A percentile compares a stretch with the other conserved stretches of the same genome.
Conservation (phyloP, 1,140 invertebrate species). For the Cydia strobilella region DNA sequence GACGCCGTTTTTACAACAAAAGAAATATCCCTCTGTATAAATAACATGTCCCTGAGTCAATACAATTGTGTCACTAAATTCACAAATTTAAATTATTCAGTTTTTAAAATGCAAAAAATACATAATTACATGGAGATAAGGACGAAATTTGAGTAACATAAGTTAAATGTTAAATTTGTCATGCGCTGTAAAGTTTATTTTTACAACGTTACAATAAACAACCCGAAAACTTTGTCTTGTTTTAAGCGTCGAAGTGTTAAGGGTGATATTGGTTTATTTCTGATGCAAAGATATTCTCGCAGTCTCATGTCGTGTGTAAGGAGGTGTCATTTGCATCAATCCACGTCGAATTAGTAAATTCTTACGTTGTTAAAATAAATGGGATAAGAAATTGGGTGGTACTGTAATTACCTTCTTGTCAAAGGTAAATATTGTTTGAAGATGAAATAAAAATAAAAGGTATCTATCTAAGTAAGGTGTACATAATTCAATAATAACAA, state of each 20-base stretch:
- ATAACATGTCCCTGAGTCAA: conserved; percentile 53
- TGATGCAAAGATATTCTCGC: conserved; percentile 34
- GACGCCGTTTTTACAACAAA: conserved; percentile 24
- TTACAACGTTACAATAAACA: conserved; percentile 36
- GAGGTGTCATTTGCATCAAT: conserved; percentile 75
- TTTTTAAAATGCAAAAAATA: not conserved
- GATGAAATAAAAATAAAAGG: too few relatives aligned
- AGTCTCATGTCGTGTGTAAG: conserved; percentile 44
- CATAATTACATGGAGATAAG: not conserved
- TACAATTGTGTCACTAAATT: conserved; percentile 43
- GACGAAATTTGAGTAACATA: not conserved
- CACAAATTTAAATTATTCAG: conserved; percentile 23
- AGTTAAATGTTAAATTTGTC: not conserved
- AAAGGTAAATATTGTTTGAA: not conserved
- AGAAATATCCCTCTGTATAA: conserved; percentile 61
- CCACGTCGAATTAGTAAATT: conserved; percentile 68
- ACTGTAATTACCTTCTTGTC: conserved; percentile 39
- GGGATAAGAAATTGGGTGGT: conserved; percentile 39
- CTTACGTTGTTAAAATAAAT: conserved; percentile 53
- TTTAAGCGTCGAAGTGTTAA: conserved; percentile 37
- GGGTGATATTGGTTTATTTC: conserved; percentile 33
- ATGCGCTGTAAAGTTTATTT: not conserved
- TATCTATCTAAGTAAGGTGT: too few relatives aligned
- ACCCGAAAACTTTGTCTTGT: not conserved
- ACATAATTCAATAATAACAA: too few relatives aligned